Evolutionary conservation across 1,140 invertebrate genomes (phyloP), one percentile per base, ranked within the genome.

Genomic region (Cotesia typhae): DNA sequence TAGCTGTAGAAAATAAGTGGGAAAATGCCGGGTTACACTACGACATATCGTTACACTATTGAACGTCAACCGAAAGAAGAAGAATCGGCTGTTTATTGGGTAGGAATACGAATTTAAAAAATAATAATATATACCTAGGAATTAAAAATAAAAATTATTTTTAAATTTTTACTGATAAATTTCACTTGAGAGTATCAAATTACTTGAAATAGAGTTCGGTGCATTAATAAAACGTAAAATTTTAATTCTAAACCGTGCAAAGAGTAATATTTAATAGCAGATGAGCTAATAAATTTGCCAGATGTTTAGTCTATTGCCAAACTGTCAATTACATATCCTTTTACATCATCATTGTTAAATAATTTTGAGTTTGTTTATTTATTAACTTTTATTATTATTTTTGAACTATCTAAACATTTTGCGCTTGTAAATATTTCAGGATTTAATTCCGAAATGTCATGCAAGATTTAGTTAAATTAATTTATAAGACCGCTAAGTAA

Each of bases 1-100:
- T 28, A 14, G 14, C 64, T 14, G 28, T 20, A 51, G 52, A 7
- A 28, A 35, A 67, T 55, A 67, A 65, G 1, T 14, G 63, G 14
- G 37, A 75, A 79, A 76, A 86, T 86, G 84, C 84, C 84, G 64
- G 80, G 80, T 74, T 84, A 83, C 73, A 79, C 81, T 14, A 81
- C 77, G 37, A 80, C 82, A 61, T 82, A 85, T 71, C 81, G 81
- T 66, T 81, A 83, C 73, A 78, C 74, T 51, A 63, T 81, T 67
- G 83, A 84, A 70, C 78, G 79, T 35, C 80, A 78, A 3, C 79
- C 81, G 4, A 85, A 82, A 74, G 83, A 84, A 7, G 85, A 86
- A 72, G 86, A 87, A 69, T 79, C 80, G 41, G 86, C 84, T 12
- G 80, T 81, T 76, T 85, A 83, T 70, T 87, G 86, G 86, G 86